phyloP scores from a whole-genome alignment of 2,888 invertebrate species.

The Eulithis prunata region DNA sequence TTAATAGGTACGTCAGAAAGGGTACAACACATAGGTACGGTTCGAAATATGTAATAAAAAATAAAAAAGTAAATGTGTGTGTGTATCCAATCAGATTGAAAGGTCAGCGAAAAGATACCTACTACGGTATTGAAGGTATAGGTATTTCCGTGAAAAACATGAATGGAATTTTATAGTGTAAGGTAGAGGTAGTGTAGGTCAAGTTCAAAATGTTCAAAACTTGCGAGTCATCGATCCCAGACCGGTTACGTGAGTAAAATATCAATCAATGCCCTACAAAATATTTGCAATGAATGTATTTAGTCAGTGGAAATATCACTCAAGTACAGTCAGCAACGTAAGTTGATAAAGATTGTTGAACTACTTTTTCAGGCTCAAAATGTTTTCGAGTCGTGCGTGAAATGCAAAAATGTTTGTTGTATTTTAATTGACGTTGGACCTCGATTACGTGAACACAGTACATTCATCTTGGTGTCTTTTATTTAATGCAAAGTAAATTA shows the following conservation, averaged over 20 bases:
- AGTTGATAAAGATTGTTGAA: too few species aligned
- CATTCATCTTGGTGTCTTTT: slow-evolving; percentile 29
- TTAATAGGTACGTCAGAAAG: too few species aligned
- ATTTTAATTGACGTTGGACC: slow-evolving; percentile 36
- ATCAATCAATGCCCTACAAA: neutral
- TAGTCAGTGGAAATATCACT: slow-evolving; percentile 13
- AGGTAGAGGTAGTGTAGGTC: slow-evolving; percentile 11
- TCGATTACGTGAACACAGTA: slow-evolving; percentile 22
- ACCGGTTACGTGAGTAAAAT: slow-evolving; percentile 13
- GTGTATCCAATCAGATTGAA: too few species aligned
- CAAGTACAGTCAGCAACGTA: neutral
- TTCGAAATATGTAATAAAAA: too few species aligned
- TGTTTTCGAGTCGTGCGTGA: slow-evolving; percentile 20
- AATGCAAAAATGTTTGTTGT: slow-evolving; percentile 14
- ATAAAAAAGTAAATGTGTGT: too few species aligned
- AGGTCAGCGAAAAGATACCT: too few species aligned
- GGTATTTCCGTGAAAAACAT: slow-evolving; percentile 7
- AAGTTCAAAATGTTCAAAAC: slow-evolving; percentile 10
- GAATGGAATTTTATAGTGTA: slow-evolving; percentile 10
- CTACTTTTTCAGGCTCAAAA: slow-evolving; percentile 18
- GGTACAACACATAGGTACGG: too few species aligned
- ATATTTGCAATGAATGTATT: neutral
- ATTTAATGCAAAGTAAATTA: slow-evolving; percentile 32
- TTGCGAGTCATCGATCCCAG: slow-evolving; percentile 22
- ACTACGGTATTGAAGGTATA: neutral